Percentiles rank a stretch among this genome's conserved stretches.
Conservation (phyloP, 2,888 invertebrate genomes). For the Scrobipalpa atriplicella region DNA sequence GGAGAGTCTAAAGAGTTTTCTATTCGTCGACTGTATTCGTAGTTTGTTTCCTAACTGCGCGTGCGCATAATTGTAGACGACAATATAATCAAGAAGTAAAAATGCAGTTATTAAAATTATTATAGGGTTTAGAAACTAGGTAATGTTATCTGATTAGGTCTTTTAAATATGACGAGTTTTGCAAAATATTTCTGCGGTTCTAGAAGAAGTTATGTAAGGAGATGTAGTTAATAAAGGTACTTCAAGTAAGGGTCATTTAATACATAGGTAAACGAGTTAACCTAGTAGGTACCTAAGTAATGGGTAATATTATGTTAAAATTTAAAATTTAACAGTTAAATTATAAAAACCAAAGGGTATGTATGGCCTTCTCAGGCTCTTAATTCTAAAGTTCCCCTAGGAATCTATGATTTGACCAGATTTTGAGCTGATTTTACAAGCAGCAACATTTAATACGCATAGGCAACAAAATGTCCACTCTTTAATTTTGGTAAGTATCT, state of each 20-base stretch:
- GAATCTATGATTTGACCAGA: no score
- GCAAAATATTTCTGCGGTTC: background rate
- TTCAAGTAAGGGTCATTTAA: background rate
- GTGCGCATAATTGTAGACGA: slow-evolving; percentile 57
- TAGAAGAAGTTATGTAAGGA: background rate
- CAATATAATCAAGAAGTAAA: slow-evolving; percentile 40
- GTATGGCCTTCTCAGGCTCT: no score
- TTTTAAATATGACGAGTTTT: background rate
- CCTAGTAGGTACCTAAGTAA: no score
- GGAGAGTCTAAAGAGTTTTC: background rate
- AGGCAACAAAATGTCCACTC: no score
- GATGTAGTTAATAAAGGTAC: background rate
- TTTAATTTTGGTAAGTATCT: no score
- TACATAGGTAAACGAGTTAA: no score
- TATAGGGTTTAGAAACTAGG: slow-evolving; percentile 29
- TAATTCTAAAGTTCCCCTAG: no score
- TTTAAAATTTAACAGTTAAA: no score
- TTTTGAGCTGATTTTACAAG: no score
- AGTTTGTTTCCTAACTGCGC: slow-evolving; percentile 50
- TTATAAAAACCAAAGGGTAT: no score
- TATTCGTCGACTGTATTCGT: background rate
- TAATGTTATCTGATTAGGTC: slow-evolving; percentile 18
- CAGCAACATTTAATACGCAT: no score
- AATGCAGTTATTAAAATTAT: slow-evolving; percentile 34
- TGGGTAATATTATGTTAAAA: no score